Evolutionary conservation across 2,797 vertebrate species (phyloP), one percentile per base, ranked within the genome.

Genomic region (Argya squamiceps): DNA sequence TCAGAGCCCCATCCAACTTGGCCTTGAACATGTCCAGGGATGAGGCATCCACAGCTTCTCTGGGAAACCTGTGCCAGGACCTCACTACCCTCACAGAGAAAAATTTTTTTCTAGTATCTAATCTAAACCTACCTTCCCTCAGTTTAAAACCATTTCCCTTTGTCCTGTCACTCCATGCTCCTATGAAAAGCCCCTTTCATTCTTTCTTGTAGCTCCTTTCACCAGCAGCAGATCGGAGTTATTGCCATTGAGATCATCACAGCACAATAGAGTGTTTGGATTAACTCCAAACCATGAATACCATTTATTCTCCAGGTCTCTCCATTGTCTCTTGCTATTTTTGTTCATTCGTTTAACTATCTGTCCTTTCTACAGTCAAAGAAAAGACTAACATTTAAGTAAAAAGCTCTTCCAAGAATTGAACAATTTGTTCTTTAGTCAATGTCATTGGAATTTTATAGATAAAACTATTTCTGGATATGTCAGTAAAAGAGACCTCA

Each of bases 381-480:
- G 47, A 89, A 84, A 69, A 56, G 52, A 74, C 8, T 24, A 80
- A 80, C 47, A 74, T 80, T 63, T 83, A 93, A 92, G 64, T 67
- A 62, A 94, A 84, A 88, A 94, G 32, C 24, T 55, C 76, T 86
- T 85, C 76, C 58, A 84, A 84, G 62, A 88, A 86, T 21, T 85
- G 71, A 88, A 93, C 46, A 88, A 89, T 27, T 89, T 91, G 69
- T 94, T 93, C 92, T 93, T 86, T 68, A 91, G 50, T 53, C 60
- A 9, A 65, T 21, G 34, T 88, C 92, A 92, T 12, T 3, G 4
- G 84, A 90, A 88, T 88, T 88, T 92, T 58, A 71, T 47, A 89
- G 88, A 71, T 70, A 89, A 89, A 83, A 60, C 65, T 96, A 91
- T 91, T 95, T 86, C 74, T 94, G 82, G 69, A 62, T 84, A 23